Evolutionary conservation across 2,888 invertebrate species (phyloP).

Genomic region (Drosophila lacicola): DNA sequence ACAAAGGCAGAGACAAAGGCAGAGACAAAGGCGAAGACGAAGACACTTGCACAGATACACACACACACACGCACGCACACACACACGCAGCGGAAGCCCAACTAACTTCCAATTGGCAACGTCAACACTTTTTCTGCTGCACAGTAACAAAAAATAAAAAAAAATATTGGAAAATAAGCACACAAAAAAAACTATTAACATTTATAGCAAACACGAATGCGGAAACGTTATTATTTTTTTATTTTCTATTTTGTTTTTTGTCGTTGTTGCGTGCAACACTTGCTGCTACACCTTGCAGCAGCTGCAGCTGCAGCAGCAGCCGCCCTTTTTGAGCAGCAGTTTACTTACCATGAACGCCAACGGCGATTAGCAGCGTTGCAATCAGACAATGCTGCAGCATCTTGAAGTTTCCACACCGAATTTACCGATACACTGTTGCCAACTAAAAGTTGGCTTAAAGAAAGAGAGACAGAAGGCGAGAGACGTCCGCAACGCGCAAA

Average conservation of each 20-base stretch:
- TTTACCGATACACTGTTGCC: conserved; percentile 19
- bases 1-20: conserved; percentile 8
- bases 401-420: conserved; percentile 36
- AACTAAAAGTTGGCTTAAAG: conserved; percentile 1
- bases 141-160: conserved; percentile 56
- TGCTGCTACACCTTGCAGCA: not conserved
- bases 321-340: not conserved
- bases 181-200: conserved; percentile 32
- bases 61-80: conserved; percentile 10
- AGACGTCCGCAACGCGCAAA: conserved; percentile 77
- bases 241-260: not conserved
- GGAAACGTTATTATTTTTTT: conserved; percentile 31
- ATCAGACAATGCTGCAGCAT: conserved; percentile 67
- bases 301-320: not conserved
- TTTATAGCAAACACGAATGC: conserved; percentile 55
- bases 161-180: conserved; percentile 24
- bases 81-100: conserved; percentile 42
- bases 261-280: conserved; percentile 33
- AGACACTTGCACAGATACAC: conserved; percentile 11
- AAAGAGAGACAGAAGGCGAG: conserved; percentile 31
- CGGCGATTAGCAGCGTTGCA: conserved; percentile 55
- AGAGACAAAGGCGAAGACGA: not conserved
- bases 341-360: conserved; percentile 60
- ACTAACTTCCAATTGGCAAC: conserved; percentile 54
- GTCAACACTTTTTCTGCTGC: conserved; percentile 65